Evolutionary conservation across 2,888 invertebrate species (phyloP), one percentile per base, ranked within the genome.

Genomic region (Pristionchus exspectatus): DNA sequence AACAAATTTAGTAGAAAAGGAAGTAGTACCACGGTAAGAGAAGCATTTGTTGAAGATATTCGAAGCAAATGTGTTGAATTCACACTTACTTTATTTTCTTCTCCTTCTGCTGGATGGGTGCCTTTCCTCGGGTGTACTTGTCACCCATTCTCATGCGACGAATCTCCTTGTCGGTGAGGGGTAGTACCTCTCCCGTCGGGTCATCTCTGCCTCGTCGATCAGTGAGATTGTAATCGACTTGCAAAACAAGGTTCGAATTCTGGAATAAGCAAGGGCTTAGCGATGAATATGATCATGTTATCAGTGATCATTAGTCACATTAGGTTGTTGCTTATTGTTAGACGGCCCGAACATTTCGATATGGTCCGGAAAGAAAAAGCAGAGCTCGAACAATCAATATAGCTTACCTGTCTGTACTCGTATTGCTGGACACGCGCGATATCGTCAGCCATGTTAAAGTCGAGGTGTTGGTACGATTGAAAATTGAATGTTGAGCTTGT

Each of bases 181-280:
- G 98, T 96, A 98, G 97, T 5, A 89, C 89, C 96, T 99, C 99
- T 38, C 99, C 95, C 0, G 99, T 99, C 0, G 99, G 98, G 96
- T 99, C 99, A 98, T 99, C 99, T 93, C 98, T 97, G 88, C 98
- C 97, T 91, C 99, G 97, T 92, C 98, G 96, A 95, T 99, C 99
- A 91, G 99, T 99, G 59, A 99, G 96, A 85, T 98, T 97, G 66
- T 98, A 97, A 96, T 99, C 99, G 90, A 99, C 99, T 98, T 98
- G 98, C 94, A 99, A 96, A 85, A 99, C 99, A 96, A 99, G 97
- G 96, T 99, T 99, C 0, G 99, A 99, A 95, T 99, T 99, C 98
- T 98, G 96, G 21, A 96, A 96, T 27, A 38, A 44, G 24, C 18
- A 85, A 54, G 59, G 59, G 77, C 38, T 44, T 21, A 33, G 38